Base-by-base conservation (phyloP, 1,140 invertebrate genomes). In the Sweltsa coloradensis region DNA sequence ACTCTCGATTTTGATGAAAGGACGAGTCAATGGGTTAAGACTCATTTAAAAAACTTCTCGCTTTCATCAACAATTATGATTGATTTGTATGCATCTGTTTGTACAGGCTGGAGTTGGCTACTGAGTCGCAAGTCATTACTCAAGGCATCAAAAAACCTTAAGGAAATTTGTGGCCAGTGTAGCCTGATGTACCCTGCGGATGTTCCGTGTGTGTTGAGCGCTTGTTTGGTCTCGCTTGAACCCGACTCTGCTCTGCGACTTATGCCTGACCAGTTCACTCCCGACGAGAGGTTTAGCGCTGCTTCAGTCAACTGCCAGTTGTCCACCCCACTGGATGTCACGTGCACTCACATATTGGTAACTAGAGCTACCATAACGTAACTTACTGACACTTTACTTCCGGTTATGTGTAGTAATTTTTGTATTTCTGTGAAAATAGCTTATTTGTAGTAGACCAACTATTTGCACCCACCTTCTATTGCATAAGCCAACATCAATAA, bases 321-420 rank as follows among this genome's bases (percentile, higher is more conserved):
- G 45, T 88, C 85, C 40, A 94, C 90, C 39, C 89, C 89, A 5
- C 81, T 93, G 56, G 93, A 98, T 70, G 89, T 94, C 40, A 89
- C 89, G 40, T 91, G 89, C 60, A 99, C 95, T 40, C 96, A 99
- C 65, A 98, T 99, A 54, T 77, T 99, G 13, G n/a, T n/a, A n/a
- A n/a, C n/a, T n/a, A n/a, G n/a, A n/a, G n/a, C n/a, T n/a, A n/a
- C n/a, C n/a, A n/a, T n/a, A n/a, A n/a, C n/a, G n/a, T n/a, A n/a
- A n/a, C n/a, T n/a, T n/a, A n/a, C n/a, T n/a, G n/a, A n/a, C n/a
- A n/a, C n/a, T n/a, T n/a, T n/a, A n/a, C n/a, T n/a, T n/a, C n/a
- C n/a, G n/a, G n/a, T n/a, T n/a, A n/a, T n/a, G n/a, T n/a, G n/a
- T n/a, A n/a, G n/a, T n/a, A n/a, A n/a, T n/a, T n/a, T n/a, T n/a